phyloP scores from a whole-genome alignment of 1,140 invertebrate species.

The Pseudomyrmex pallidus region DNA sequence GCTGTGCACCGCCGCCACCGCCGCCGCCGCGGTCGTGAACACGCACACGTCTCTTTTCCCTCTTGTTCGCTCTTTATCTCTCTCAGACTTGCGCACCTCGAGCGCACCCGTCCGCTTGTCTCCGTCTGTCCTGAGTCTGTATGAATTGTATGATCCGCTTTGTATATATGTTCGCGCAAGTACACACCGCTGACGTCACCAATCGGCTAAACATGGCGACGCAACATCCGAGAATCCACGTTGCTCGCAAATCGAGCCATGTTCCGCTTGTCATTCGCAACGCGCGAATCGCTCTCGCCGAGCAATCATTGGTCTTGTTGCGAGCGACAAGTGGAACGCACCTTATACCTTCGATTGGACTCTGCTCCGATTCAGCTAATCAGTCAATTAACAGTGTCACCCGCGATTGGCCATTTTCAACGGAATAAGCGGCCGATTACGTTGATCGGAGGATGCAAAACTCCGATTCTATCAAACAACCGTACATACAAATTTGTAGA shows the following conservation, averaged over 20 bases:
- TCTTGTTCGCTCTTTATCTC: slow-evolving; percentile 24
- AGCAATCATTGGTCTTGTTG: too few species aligned
- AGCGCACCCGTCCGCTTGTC: slow-evolving; percentile 14
- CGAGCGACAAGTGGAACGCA: too few species aligned
- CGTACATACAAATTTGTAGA: too few species aligned
- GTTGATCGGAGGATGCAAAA: too few species aligned
- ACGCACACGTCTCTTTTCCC: slow-evolving; percentile 57
- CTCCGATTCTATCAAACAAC: too few species aligned
- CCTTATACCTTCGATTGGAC: too few species aligned
- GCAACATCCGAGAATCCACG: background rate
- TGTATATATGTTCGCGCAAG: slow-evolving; percentile 43
- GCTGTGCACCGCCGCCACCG: background rate
- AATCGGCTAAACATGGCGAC: slow-evolving; percentile 61
- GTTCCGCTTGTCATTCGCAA: too few species aligned
- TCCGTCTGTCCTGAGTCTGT: background rate
- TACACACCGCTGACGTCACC: slow-evolving; percentile 66
- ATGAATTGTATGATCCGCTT: slow-evolving; percentile 20
- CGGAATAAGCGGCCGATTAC: too few species aligned
- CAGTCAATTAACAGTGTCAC: too few species aligned
- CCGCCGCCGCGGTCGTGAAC: background rate
- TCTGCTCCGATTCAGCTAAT: too few species aligned
- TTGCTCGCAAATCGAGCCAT: background rate
- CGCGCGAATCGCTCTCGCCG: too few species aligned
- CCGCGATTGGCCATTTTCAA: too few species aligned
- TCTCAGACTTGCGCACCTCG: slow-evolving; percentile 54